Percentiles rank a stretch among this genome's conserved stretches.
Conservation (phyloP, 2,797 vertebrate species). For the Hapalemur alaotrensis region DNA sequence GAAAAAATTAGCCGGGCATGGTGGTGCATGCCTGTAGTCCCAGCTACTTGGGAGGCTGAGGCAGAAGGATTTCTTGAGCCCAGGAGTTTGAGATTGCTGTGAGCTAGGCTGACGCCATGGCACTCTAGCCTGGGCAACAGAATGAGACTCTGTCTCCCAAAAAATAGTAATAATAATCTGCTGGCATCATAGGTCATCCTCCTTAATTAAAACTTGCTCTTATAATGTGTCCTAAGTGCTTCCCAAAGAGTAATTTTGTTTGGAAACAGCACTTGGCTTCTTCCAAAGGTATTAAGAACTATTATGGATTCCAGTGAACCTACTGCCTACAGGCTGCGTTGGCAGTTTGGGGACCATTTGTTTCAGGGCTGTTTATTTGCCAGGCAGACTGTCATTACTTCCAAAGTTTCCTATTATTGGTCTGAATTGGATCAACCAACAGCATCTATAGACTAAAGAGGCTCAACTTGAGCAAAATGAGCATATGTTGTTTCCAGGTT, state of each 20-base stretch:
- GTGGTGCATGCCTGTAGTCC: too few relatives aligned
- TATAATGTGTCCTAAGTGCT: not conserved
- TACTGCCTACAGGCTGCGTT: not conserved
- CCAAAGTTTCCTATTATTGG: not conserved
- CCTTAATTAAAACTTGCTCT: not conserved
- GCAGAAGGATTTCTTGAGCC: too few relatives aligned
- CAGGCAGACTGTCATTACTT: not conserved
- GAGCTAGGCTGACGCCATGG: too few relatives aligned
- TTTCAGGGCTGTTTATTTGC: not conserved
- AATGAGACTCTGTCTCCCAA: too few relatives aligned
- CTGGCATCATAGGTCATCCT: not conserved
- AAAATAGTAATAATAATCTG: too few relatives aligned
- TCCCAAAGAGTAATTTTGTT: not conserved
- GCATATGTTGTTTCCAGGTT: not conserved
- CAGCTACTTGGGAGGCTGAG: too few relatives aligned
- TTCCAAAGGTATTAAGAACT: not conserved
- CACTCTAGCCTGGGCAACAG: too few relatives aligned
- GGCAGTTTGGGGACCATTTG: not conserved
- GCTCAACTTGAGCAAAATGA: not conserved
- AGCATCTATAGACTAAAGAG: not conserved
- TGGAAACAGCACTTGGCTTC: not conserved
- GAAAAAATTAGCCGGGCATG: too few relatives aligned
- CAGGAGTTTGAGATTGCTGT: too few relatives aligned
- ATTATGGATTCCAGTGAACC: not conserved
- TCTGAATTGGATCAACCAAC: not conserved